Percentiles rank a stretch among this genome's conserved stretches.
Evolutionary conservation across 2,888 invertebrate species (phyloP).

Genomic region (Acheta domesticus): DNA sequence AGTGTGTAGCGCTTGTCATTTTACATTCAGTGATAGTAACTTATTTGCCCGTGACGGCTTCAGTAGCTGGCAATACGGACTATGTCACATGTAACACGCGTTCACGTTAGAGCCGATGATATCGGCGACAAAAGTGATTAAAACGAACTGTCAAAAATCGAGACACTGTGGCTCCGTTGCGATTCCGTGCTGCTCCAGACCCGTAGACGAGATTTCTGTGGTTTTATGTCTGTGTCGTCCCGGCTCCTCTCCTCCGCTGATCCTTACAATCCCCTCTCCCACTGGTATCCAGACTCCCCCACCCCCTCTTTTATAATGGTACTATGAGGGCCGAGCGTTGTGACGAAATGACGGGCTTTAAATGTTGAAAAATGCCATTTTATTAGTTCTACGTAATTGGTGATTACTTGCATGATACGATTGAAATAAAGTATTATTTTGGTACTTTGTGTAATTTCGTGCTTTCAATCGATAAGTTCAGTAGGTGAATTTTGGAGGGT

Average conservation of each 20-base stretch:
- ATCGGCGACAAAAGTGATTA: too few species aligned
- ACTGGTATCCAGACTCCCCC: neutral
- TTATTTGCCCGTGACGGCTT: slow-evolving; percentile 22
- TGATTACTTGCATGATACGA: neutral
- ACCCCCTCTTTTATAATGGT: slow-evolving; percentile 12
- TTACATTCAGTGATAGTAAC: slow-evolving; percentile 26
- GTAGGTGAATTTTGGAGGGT: too few species aligned
- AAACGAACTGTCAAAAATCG: too few species aligned
- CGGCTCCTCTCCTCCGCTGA: slow-evolving; percentile 18
- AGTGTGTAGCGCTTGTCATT: slow-evolving; percentile 23
- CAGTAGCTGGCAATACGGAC: neutral
- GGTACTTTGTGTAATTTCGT: too few species aligned
- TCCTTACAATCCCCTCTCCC: slow-evolving; percentile 19
- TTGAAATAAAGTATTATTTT: too few species aligned
- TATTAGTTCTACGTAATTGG: neutral
- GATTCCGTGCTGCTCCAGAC: slow-evolving; percentile 3
- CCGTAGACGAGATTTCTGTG: slow-evolving; percentile 4
- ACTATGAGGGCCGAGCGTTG: neutral
- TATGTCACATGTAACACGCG: neutral
- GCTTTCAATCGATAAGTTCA: too few species aligned
- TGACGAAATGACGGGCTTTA: neutral
- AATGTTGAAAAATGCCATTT: neutral
- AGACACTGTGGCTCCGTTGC: too few species aligned
- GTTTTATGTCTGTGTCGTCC: slow-evolving; percentile 4
- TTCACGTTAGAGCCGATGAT: too few species aligned